Conservation (phyloP, 2,113 vertebrate genomes). For the Meles meles region DNA sequence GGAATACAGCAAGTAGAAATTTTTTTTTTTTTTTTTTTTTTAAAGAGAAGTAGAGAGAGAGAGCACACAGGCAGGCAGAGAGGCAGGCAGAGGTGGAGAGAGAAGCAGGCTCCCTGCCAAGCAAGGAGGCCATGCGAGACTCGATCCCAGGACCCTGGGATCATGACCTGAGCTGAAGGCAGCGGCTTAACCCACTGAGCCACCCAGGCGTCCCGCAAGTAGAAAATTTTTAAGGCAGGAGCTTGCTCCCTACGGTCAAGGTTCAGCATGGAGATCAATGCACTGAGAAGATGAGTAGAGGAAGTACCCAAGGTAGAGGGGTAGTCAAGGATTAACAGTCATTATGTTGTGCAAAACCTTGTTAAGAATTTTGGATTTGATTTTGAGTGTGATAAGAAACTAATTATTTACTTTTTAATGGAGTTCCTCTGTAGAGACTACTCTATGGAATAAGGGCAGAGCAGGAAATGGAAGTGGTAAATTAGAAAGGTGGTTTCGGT, state of each 20-base stretch:
- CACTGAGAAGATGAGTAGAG: fast-evolving
- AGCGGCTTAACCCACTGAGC: no score
- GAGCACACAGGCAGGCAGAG: no score
- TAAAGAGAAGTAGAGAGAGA: no score
- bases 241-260: no score
- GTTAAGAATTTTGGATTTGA: neutral
- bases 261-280: neutral
- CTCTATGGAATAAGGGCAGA: neutral
- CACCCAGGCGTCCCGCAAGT: no score
- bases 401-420: neutral
- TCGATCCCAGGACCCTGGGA: no score
- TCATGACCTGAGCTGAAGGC: no score
- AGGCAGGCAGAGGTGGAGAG: no score
- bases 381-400: neutral
- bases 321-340: neutral
- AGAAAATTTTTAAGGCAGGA: neutral
- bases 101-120: no score
- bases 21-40: no score
- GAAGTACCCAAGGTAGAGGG: neutral
- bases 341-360: no score
- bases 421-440: neutral
- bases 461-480: neutral
- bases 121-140: no score
- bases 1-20: neutral
- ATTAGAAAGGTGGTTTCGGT: neutral